Evolutionary conservation across 1,140 invertebrate species (phyloP).

Genomic region (Heliconius hermathena): DNA sequence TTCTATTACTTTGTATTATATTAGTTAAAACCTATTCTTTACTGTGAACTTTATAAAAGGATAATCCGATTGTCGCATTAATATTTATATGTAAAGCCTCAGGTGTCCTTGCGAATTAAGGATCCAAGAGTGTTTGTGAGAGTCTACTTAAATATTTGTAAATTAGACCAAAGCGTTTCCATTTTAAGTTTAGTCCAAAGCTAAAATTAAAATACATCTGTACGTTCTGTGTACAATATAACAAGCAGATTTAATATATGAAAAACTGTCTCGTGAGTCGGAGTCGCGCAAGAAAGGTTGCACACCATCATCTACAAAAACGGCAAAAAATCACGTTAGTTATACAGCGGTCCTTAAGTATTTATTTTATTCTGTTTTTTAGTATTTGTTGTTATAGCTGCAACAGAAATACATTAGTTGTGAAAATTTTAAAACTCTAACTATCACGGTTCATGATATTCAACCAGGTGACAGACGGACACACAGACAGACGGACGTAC

Average conservation of each 20-base stretch:
- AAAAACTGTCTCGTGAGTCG: neutral
- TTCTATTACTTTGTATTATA: too few relatives aligned
- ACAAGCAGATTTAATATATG: neutral
- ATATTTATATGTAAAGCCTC: neutral
- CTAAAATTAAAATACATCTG: neutral
- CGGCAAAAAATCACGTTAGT: too few relatives aligned
- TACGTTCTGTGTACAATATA: neutral
- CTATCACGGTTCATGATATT: too few relatives aligned
- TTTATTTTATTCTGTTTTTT: too few relatives aligned
- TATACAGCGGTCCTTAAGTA: too few relatives aligned
- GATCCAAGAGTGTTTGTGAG: neutral
- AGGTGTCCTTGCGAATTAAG: neutral
- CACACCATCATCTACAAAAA: too few relatives aligned
- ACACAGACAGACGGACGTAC: too few relatives aligned
- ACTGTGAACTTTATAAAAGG: neutral
- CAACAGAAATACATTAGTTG: too few relatives aligned
- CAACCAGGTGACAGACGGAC: too few relatives aligned
- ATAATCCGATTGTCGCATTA: neutral
- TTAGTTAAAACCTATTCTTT: neutral
- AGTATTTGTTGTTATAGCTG: too few relatives aligned
- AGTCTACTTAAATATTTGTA: slow-evolving; percentile 1
- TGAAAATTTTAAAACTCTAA: too few relatives aligned
- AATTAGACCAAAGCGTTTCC: neutral
- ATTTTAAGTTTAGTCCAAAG: neutral
- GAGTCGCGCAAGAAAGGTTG: too few relatives aligned